These are phyloP conservation scores for Gavialis gangeticus DNA, from an alignment of 2,113 vertebrate genomes.

Conservation along the genomic window DNA sequence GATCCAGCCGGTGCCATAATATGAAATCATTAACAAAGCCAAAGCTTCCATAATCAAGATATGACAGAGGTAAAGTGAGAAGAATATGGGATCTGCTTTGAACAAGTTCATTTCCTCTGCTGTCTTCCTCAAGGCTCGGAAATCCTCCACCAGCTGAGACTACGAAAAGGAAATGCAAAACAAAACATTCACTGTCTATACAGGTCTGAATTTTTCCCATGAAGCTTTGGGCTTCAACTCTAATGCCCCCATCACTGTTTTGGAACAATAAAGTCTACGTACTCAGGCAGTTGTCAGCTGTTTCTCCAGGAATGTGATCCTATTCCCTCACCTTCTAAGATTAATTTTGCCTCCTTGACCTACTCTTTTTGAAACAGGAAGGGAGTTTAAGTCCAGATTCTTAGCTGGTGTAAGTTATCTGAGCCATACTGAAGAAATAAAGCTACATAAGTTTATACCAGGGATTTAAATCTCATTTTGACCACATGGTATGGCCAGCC, in stretches of 20 bases:
- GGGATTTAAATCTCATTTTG: not conserved
- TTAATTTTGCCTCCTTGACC: not conserved
- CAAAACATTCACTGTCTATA: not conserved
- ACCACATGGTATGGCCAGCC: too few species aligned
- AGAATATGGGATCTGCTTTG: conserved; percentile 85
- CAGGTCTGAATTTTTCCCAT: not conserved
- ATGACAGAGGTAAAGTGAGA: conserved; percentile 87
- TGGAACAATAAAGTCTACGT: not conserved
- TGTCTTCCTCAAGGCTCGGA: conserved; percentile 82
- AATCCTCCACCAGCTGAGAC: conserved; percentile 87
- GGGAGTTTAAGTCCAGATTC: not conserved
- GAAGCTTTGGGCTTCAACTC: not conserved
- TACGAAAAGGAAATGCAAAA: conserved; percentile 52
- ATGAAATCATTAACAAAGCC: conserved; percentile 83
- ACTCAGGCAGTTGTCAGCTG: too few species aligned
- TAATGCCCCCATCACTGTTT: not conserved
- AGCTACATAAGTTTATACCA: not conserved
- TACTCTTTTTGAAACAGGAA: not conserved
- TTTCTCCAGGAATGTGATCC: too few species aligned
- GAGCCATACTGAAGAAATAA: not conserved
- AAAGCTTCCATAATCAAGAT: conserved; percentile 88
- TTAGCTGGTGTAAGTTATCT: not conserved
- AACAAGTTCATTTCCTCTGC: conserved; percentile 87
- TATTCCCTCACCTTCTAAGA: not conserved
- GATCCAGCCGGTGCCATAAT: conserved; percentile 89